phyloP scores from a whole-genome alignment of 2,113 vertebrate genomes.

The Fukomys damarensis region DNA sequence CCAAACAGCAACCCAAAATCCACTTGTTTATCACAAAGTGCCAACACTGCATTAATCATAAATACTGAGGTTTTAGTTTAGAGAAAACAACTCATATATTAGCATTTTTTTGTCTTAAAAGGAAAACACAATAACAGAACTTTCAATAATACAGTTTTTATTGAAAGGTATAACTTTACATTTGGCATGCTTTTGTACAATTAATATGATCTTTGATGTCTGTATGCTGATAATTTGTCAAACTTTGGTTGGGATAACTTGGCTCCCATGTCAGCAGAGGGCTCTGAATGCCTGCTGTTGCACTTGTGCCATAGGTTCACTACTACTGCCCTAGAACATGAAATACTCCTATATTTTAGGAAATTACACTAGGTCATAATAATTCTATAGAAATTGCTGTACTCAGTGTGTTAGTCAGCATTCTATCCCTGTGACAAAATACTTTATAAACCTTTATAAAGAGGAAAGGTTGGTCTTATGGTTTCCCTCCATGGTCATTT shows the following conservation, averaged over 20 bases:
- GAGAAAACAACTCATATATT: neutral
- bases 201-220: neutral
- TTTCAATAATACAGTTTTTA: neutral
- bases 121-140: neutral
- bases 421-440: neutral
- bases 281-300: neutral
- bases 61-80: neutral
- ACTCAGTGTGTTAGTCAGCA: neutral
- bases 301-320: neutral
- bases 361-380: neutral
- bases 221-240: neutral
- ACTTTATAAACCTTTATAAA: neutral
- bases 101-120: neutral
- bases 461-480: neutral
- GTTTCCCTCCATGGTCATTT: neutral
- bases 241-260: neutral
- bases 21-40: neutral
- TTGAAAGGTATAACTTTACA: neutral
- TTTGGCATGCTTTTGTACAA: neutral
- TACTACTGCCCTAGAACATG: neutral
- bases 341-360: neutral
- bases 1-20: neutral
- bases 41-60: neutral
- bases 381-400: neutral
- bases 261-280: neutral